Evolutionary conservation across 2,113 vertebrate species (phyloP).

Genomic region (Motacilla tschutschensis): DNA sequence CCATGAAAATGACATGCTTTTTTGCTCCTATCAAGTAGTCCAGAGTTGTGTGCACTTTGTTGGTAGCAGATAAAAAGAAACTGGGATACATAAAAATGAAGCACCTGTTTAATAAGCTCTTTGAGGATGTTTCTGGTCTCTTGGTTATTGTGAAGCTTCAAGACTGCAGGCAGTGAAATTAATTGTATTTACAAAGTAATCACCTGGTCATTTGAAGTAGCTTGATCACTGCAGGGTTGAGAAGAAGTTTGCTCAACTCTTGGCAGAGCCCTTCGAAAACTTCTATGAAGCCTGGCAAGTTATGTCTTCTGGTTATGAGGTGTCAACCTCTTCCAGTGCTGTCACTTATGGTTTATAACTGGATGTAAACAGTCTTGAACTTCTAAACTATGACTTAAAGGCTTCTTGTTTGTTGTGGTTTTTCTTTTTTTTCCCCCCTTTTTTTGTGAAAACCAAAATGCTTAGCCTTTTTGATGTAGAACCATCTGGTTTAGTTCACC

Average conservation of each 20-base stretch:
- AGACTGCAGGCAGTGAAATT: background rate
- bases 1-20: background rate
- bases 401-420: background rate
- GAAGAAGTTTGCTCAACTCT: background rate
- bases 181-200: background rate
- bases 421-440: accelerated
- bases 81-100: background rate
- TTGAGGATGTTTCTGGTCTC: background rate
- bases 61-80: background rate
- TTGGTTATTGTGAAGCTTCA: background rate
- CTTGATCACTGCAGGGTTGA: background rate
- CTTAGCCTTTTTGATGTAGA: background rate
- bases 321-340: background rate
- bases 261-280: background rate
- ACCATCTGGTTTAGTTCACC: background rate
- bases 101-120: background rate
- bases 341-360: background rate
- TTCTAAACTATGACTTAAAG: background rate
- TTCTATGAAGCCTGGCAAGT: background rate
- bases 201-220: background rate
- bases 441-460: background rate
- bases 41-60: background rate
- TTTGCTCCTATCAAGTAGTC: background rate
- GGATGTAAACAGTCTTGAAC: background rate
- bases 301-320: background rate